phyloP scores from a whole-genome alignment of 2,797 vertebrate species.

The Pristis pectinata region DNA sequence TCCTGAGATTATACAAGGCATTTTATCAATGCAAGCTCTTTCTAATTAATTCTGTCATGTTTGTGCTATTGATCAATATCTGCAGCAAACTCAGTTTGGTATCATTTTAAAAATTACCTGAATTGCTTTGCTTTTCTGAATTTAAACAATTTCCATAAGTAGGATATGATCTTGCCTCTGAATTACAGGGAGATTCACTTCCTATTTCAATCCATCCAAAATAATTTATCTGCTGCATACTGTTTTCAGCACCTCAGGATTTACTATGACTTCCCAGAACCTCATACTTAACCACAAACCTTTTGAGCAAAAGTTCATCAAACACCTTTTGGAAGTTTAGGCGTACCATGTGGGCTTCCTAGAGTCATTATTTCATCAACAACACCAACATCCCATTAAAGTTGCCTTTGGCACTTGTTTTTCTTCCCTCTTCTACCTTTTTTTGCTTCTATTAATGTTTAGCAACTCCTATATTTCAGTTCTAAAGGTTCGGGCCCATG shows the following conservation, averaged over 20 bases:
- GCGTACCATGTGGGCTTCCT: background rate
- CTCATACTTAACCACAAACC: background rate
- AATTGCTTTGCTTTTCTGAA: background rate
- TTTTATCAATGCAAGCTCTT: background rate
- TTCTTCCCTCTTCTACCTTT: background rate
- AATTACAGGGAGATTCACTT: background rate
- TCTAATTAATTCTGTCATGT: background rate
- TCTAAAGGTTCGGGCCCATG: background rate
- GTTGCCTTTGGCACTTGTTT: background rate
- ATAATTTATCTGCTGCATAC: background rate
- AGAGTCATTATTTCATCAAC: background rate
- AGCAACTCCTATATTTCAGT: background rate
- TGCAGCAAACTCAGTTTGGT: background rate
- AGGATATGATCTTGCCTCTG: background rate
- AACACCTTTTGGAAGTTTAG: background rate
- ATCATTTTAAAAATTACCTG: background rate
- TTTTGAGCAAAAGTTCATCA: background rate
- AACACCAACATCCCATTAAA: background rate
- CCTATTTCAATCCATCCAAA: background rate
- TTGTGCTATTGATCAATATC: background rate
- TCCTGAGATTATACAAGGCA: too few species aligned
- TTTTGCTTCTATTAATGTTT: background rate
- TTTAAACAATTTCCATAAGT: background rate
- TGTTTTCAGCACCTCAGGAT: background rate
- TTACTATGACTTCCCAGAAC: background rate